Evolutionary conservation across 2,797 vertebrate species (phyloP), one percentile per base, ranked within the genome.

Genomic region (Clarias platycephalus): DNA sequence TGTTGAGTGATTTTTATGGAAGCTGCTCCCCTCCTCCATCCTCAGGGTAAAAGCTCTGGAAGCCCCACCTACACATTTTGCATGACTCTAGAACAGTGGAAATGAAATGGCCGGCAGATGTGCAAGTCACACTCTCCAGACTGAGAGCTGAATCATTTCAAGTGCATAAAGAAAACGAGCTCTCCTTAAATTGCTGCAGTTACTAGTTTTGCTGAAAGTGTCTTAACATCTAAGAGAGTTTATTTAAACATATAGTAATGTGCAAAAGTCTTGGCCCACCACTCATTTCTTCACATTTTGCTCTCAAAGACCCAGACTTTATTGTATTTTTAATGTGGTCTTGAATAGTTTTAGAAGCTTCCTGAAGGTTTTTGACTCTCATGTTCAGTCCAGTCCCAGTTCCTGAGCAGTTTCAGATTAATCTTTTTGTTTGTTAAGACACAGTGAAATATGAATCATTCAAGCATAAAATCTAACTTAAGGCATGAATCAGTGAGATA

Each of bases 81-180:
- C 87, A 80, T 57, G 78, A 79, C 67, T 80, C 90, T 87, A 83
- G 88, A 90, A 86, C 74, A 80, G 37, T 87, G 87, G 90, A 88
- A 91, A 85, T 90, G 87, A 93, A 93, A 92, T 88, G 87, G 90
- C 67, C 86, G 88, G 89, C 89, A 92, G 89, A 92, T 90, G 91
- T 92, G 87, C 34, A 28, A 82, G 76, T 77, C 63, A 66, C 87
- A 87, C 71, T 87, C 81, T 84, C 90, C 63, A 88, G 86, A 87
- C 5, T 10, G 49, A 28, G 37, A 81, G 82, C 81, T 85, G 81
- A 90, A 86, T 91, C 88, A 90, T 91, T 92, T 89, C 62, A 89
- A 89, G 84, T 86, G 82, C 86, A 91, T 91, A 89, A 91, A 92
- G 79, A 87, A 86, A 93, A 92, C 83, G 81, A 88, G 86, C 10